Percentiles rank a stretch among this genome's conserved stretches.
phyloP scores from a whole-genome alignment of 2,113 vertebrate genomes.

The Rhinogobius similis region DNA sequence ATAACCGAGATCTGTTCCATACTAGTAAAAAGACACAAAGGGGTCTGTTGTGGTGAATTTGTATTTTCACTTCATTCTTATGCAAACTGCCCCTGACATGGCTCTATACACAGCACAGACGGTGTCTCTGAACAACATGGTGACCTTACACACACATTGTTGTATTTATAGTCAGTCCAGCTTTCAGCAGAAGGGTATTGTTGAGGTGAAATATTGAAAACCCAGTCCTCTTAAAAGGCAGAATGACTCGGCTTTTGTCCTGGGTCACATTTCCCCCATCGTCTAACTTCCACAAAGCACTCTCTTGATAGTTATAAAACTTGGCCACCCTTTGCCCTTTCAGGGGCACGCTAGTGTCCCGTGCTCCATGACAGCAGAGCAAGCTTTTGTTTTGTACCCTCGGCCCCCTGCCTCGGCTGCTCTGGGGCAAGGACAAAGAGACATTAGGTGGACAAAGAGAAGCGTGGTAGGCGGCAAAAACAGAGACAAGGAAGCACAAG shows the following conservation, averaged over 20 bases:
- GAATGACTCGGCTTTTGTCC: constrained; percentile 26
- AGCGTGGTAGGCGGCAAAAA: constrained; percentile 49
- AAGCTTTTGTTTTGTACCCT: constrained; percentile 58
- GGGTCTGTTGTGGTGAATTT: constrained; percentile 6
- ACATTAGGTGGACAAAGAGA: constrained; percentile 74
- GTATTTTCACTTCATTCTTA: constrained; percentile 21
- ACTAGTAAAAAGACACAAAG: not conserved
- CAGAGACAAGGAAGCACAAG: constrained; percentile 30
- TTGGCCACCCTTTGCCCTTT: constrained; percentile 54
- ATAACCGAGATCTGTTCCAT: not conserved
- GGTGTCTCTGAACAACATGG: constrained; percentile 12
- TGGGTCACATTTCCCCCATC: constrained; percentile 9
- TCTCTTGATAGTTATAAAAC: constrained; percentile 45
- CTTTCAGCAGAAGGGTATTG: constrained; percentile 11
- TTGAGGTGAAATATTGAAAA: constrained; percentile 37
- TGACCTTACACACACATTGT: constrained; percentile 16
- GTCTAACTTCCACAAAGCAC: constrained; percentile 18
- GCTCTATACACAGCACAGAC: constrained; percentile 12
- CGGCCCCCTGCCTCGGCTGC: constrained; percentile 59
- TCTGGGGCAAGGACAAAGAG: constrained; percentile 58
- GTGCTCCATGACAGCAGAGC: constrained; percentile 31
- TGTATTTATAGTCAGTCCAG: not conserved
- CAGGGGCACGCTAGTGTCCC: constrained; percentile 26
- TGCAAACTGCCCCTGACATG: constrained; percentile 7
- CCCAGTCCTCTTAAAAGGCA: not conserved